These are phyloP conservation scores for Cephus pygmeus DNA, from an alignment of 2,888 invertebrate species.

Conservation along the genomic window DNA sequence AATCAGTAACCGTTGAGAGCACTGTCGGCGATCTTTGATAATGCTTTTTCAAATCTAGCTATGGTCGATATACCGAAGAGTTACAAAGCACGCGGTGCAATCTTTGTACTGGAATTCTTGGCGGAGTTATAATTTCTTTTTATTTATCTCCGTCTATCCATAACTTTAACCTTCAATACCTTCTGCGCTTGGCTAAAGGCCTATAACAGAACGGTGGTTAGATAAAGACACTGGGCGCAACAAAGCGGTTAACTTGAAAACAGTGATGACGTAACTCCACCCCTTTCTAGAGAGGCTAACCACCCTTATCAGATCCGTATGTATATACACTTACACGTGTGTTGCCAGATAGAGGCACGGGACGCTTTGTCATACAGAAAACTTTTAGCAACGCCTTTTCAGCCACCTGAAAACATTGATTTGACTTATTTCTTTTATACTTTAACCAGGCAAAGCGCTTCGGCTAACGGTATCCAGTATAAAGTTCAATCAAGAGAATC, in stretches of 20 bases:
- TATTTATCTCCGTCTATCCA: not conserved
- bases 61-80: not conserved
- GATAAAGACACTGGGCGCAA: slow-evolving; percentile 4
- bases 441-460: not conserved
- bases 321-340: not conserved
- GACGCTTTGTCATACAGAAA: not conserved
- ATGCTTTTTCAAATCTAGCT: not conserved
- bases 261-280: slow-evolving; percentile 24
- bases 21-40: not conserved
- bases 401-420: not conserved
- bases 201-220: not conserved
- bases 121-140: not conserved
- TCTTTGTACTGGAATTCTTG: not conserved
- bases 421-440: not conserved
- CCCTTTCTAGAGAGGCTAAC: slow-evolving; percentile 25
- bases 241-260: slow-evolving; percentile 26
- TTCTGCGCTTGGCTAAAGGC: not conserved
- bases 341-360: not conserved
- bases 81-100: not conserved
- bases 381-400: not conserved
- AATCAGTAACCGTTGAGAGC: not conserved
- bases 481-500: not conserved
- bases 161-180: not conserved
- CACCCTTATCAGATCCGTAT: slow-evolving; percentile 1
- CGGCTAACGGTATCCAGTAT: too few relatives aligned